These are phyloP conservation scores for Bombus waltoni DNA, from an alignment of 1,140 invertebrate species.

Conservation along the genomic window DNA sequence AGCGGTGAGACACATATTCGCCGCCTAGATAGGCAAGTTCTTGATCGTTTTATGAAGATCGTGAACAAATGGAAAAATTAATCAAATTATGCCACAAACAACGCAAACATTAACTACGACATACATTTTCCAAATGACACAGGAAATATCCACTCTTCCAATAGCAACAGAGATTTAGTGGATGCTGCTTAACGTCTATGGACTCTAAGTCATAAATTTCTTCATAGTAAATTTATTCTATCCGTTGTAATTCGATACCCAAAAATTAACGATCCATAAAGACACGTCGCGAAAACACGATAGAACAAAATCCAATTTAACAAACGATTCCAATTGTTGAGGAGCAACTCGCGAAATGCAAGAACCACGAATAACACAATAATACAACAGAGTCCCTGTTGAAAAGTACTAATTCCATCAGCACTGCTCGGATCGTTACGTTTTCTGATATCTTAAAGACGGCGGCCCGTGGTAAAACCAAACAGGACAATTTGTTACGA, in stretches of 20 bases:
- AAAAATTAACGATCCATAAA: neutral
- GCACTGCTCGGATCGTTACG: constrained; percentile 60
- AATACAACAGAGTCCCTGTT: neutral
- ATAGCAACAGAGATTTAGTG: too few relatives aligned
- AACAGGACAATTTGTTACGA: constrained; percentile 71
- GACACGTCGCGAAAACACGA: neutral
- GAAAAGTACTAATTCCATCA: constrained; percentile 54
- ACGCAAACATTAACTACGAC: too few relatives aligned
- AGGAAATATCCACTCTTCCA: too few relatives aligned
- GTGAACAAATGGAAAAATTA: too few relatives aligned
- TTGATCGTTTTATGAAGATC: too few relatives aligned
- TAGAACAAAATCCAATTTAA: neutral
- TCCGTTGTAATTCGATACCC: neutral
- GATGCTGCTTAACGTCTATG: too few relatives aligned
- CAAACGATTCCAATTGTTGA: neutral
- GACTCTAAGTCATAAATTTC: too few relatives aligned
- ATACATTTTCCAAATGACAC: too few relatives aligned
- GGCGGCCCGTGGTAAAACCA: constrained; percentile 66
- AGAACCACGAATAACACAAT: too few relatives aligned
- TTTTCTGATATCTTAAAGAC: constrained; percentile 61
- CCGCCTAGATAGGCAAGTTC: too few relatives aligned
- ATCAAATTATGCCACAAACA: too few relatives aligned
- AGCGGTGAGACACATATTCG: too few relatives aligned
- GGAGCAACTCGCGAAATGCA: neutral
- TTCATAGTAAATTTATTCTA: neutral